A percentile compares a stretch with the other conserved stretches of the same genome.
Conservation (phyloP, 2,888 invertebrate species). For the Clepsis dumicolana region DNA sequence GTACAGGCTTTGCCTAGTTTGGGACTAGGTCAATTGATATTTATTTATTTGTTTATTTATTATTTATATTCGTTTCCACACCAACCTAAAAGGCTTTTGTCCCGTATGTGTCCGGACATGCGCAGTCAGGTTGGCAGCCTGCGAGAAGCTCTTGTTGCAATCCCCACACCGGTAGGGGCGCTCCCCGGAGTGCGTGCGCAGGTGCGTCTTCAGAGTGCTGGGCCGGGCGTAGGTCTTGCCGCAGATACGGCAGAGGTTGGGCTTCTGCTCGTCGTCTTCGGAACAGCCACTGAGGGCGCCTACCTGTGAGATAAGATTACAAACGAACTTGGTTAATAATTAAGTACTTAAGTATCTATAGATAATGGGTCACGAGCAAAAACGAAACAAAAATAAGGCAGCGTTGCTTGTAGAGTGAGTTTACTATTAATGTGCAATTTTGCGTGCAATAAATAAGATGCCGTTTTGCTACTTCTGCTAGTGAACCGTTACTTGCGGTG, state of each 20-base stretch:
- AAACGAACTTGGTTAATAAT: no score
- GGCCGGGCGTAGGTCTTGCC: constrained; percentile 99
- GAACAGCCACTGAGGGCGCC: constrained; percentile 87
- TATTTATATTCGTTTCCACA: neutral
- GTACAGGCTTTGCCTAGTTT: no score
- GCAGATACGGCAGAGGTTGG: constrained; percentile 97
- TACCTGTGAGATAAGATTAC: constrained; percentile 56
- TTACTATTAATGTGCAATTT: no score
- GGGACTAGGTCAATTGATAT: no score
- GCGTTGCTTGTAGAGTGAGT: no score
- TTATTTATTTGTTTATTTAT: neutral
- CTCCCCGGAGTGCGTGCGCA: constrained; percentile 98
- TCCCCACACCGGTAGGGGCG: constrained; percentile 96
- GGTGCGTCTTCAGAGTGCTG: constrained; percentile 98
- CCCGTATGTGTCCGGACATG: constrained; percentile 98
- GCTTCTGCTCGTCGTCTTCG: constrained; percentile 91
- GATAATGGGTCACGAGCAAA: no score
- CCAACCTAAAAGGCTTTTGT: constrained; percentile 96
- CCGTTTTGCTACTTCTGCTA: no score
- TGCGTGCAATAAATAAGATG: no score
- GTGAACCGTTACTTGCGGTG: no score
- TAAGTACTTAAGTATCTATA: no score
- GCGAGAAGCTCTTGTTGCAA: constrained; percentile 98
- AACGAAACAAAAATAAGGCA: no score
- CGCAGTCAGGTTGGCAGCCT: constrained; percentile 99